These are phyloP conservation scores for Macquaria australasica DNA, from an alignment of 2,113 vertebrate genomes.

Conservation along the genomic window DNA sequence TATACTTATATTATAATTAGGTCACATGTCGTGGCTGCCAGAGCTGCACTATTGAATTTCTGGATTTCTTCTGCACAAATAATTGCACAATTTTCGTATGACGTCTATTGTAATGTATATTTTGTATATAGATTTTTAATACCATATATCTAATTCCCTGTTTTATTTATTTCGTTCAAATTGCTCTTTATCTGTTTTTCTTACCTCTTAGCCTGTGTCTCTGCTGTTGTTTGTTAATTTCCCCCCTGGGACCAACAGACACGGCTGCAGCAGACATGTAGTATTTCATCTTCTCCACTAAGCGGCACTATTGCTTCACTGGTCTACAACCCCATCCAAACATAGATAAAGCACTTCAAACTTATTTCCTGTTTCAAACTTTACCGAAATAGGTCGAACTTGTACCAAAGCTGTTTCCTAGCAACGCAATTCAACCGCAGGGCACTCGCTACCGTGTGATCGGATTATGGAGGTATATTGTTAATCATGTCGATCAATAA, in stretches of 20 bases:
- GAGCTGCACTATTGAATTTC: neutral
- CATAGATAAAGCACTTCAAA: neutral
- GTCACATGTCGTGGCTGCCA: neutral
- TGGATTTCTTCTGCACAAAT: neutral
- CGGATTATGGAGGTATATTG: neutral
- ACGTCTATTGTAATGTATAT: neutral
- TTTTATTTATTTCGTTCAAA: neutral
- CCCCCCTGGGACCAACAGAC: neutral
- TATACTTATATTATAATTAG: neutral
- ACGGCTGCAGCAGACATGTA: neutral
- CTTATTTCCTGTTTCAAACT: neutral
- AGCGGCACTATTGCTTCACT: conserved; percentile 30
- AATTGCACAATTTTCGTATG: neutral
- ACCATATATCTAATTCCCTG: neutral
- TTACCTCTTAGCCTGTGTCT: neutral
- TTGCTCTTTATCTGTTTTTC: neutral
- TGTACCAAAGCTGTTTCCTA: conserved; percentile 16
- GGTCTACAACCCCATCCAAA: neutral
- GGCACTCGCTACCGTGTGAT: fast-evolving
- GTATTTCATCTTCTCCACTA: conserved; percentile 33
- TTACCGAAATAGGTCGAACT: neutral
- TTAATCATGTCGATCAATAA: neutral
- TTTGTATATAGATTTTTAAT: neutral
- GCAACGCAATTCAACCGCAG: neutral
- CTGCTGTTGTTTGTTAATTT: too few relatives aligned